Evolutionary conservation across 2,888 invertebrate genomes (phyloP), one percentile per base, ranked within the genome.

Genomic region (Andrena minutula): DNA sequence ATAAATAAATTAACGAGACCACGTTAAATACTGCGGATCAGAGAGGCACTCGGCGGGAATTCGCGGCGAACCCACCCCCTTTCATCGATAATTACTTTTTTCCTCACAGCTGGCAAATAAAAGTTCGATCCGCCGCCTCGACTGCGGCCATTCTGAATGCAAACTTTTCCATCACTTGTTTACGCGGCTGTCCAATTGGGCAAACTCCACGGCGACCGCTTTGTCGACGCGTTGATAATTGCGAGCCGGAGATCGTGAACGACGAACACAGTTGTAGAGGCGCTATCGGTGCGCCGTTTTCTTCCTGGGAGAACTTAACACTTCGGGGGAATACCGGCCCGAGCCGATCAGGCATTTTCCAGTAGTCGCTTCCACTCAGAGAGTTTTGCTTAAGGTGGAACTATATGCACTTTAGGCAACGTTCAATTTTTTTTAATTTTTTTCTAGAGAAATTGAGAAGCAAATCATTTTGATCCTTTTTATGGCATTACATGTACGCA

Each of bases 1-100:
- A 75, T 87, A 86, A 88, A 86, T 80, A 88, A 86, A 86, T 86
- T 85, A 86, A 85, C 75, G 60, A 63, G 58, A 47, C 47, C 51
- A 53, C 58, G 68, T 69, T 80, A 63, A 72, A 69, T 70, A 65
- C 28, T 75, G 10, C 56, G 58, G 70, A 75, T 70, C 35, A 60
- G 16, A 8, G 26, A 41, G 28, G 51, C 58, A 12, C 71, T 70
- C 71, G 60, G 84, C 12, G 41, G 69, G 68, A 49, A 74, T 74
- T 75, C 32, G 47, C 63, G 28, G 51, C 51, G 47, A 4, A 12
- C 8, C 12, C 12, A 2, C 28, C 16, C 49, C 47, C 35, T 82
- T 69, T 63, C 68, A 41, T 8, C n/a, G 47, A 63, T 78, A 79
- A 79, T 79, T 79, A 49, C 63, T 78, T 35, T 69, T 66, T 65